Evolutionary conservation across 2,113 vertebrate species (phyloP), one percentile per base, ranked within the genome.

Genomic region (Alligator mississippiensis): DNA sequence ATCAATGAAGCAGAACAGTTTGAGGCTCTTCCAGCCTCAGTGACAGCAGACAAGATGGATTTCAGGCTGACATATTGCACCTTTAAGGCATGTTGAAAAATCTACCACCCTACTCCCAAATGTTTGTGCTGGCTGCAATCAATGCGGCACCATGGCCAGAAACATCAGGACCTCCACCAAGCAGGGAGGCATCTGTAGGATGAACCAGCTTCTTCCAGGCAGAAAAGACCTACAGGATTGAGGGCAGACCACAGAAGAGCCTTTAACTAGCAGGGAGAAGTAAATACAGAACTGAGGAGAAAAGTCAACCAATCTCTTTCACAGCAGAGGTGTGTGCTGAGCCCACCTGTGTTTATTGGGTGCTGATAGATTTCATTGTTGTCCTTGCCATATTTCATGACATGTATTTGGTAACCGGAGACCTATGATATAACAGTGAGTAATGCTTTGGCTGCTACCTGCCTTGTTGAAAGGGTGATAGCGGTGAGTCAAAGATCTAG

Each of bases 401-500:
- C 93, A 95, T 78, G 2, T 18, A 57, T 87, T 94, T 80, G 87
- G 93, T 89, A 93, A 96, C 62, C 85, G 94, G 92, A 96, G 96
- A 95, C 34, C 87, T 72, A 54, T 3, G 27, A 87, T 70, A 82
- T 61, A 90, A 82, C 1, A 1, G 79, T 91, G 95, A 95, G 90
- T 90, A 94, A 94, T 76, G 89, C 1, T 4, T 92, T 94, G 92
- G 91, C 93, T 87, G 89, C 90, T 95, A 86, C 90, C 94, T 93
- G 92, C 87, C 93, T 80, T 5, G 80, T 94, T 97, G 97, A 96
- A 96, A 97, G 95, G 84, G 88, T 93, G 96, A 95, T 94, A 97
- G 95, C 83, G 92, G 93, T 34, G 85, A 88, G 93, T 54, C 80
- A 5, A 72, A 93, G 96, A 94, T 85, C 94, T 84, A 70, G 78